These are phyloP conservation scores for Trimorus sp. DNA, from an alignment of 2,888 invertebrate species.

Conservation along the genomic window DNA sequence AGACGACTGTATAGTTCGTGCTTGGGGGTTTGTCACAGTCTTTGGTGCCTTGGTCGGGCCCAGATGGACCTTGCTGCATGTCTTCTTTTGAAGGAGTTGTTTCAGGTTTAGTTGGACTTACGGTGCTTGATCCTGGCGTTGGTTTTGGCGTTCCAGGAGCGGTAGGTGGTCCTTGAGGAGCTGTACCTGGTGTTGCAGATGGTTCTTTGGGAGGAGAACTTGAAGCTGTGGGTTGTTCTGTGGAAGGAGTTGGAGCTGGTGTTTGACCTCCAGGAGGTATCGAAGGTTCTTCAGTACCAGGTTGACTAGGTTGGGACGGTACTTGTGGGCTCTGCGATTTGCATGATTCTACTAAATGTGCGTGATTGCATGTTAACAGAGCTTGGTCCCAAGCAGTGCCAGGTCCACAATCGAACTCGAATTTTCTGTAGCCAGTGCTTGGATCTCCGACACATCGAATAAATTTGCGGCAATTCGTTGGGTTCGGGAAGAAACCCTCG, in stretches of 20 bases:
- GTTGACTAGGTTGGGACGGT: constrained; percentile 22
- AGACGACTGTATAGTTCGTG: constrained; percentile 76
- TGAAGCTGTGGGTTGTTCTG: neutral
- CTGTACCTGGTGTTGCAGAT: too few relatives aligned
- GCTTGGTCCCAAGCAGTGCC: constrained; percentile 90
- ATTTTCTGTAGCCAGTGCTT: constrained; percentile 84
- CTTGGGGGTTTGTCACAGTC: constrained; percentile 65
- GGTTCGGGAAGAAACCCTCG: constrained; percentile 88
- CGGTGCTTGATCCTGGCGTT: constrained; percentile 6
- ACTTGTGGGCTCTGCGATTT: constrained; percentile 23
- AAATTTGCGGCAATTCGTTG: constrained; percentile 88
- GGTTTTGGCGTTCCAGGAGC: neutral
- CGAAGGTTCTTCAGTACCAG: constrained; percentile 1
- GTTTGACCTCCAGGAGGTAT: constrained; percentile 1
- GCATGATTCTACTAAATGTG: constrained; percentile 68
- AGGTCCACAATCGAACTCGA: constrained; percentile 88
- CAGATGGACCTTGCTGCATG: constrained; percentile 57
- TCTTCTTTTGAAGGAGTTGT: constrained; percentile 12
- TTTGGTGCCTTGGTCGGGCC: constrained; percentile 23
- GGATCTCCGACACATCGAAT: constrained; percentile 88
- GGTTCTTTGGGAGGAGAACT: neutral
- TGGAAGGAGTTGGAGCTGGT: neutral
- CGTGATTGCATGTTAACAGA: constrained; percentile 87
- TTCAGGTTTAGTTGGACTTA: constrained; percentile 14
- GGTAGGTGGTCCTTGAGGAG: too few relatives aligned